phyloP scores from a whole-genome alignment of 2,113 vertebrate genomes.

The Eulacestoma nigropectus region DNA sequence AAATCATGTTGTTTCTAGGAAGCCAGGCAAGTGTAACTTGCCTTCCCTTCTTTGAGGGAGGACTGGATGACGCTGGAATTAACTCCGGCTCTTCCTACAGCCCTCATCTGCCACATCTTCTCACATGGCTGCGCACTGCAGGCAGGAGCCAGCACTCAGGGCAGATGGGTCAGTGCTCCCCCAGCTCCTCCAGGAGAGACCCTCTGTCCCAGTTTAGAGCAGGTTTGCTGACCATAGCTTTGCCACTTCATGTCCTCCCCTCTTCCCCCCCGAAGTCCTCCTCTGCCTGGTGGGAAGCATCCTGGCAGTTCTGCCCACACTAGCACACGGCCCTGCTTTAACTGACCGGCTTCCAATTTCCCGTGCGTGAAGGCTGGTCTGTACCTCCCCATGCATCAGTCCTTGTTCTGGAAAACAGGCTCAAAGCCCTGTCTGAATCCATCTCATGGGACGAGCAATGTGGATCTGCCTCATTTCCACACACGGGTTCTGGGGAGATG shows the following conservation, averaged over 20 bases:
- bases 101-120: not conserved
- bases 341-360: fast-evolving
- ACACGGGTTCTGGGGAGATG: not conserved
- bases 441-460: not conserved
- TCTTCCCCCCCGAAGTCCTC: fast-evolving
- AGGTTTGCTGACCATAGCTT: not conserved
- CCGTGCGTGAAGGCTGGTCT: fast-evolving
- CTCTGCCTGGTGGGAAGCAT: not conserved
- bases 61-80: not conserved
- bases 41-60: not conserved
- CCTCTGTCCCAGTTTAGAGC: not conserved
- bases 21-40: not conserved
- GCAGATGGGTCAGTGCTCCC: not conserved
- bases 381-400: not conserved
- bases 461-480: not conserved
- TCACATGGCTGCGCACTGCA: not conserved
- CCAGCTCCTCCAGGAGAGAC: not conserved
- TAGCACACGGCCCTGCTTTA: fast-evolving
- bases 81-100: not conserved
- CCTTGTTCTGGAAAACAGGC: not conserved
- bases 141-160: not conserved
- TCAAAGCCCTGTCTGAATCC: not conserved
- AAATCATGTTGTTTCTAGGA: not conserved
- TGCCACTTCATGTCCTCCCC: not conserved
- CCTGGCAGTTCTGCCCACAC: not conserved